Percentiles rank a stretch among this genome's conserved stretches.
Evolutionary conservation across 2,113 vertebrate genomes (phyloP).

Genomic region (Gadus chalcogrammus): DNA sequence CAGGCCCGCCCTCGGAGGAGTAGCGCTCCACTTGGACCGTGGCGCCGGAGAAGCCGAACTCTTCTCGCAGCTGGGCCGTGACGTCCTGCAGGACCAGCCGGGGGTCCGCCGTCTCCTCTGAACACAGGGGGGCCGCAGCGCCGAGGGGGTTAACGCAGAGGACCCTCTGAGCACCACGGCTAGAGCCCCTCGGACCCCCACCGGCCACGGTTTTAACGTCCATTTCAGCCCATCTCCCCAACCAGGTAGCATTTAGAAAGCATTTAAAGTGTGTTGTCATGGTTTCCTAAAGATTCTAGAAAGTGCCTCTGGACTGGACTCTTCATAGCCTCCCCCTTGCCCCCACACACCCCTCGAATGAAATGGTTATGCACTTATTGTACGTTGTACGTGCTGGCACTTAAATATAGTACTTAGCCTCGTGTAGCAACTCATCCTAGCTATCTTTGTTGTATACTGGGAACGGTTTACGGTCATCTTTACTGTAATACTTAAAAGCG

Average conservation of each 20-base stretch:
- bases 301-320: not conserved
- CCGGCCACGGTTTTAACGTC: too few species aligned
- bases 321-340: too few species aligned
- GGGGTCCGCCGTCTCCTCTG: slow-evolving; percentile 66
- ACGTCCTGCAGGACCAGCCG: slow-evolving; percentile 74
- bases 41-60: slow-evolving; percentile 76
- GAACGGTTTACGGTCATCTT: not conserved
- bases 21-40: slow-evolving; percentile 83
- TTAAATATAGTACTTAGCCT: too few species aligned
- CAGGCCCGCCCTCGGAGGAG: slow-evolving; percentile 50
- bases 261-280: not conserved
- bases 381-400: too few species aligned
- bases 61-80: slow-evolving; percentile 68
- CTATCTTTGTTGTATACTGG: too few species aligned
- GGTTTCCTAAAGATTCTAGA: not conserved
- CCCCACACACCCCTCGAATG: too few species aligned
- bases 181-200: too few species aligned
- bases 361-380: too few species aligned
- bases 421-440: too few species aligned
- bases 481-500: not conserved
- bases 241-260: not conserved
- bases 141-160: not conserved
- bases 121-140: slow-evolving; percentile 15
- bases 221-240: not conserved
- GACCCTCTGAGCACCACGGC: too few species aligned